Conservation (phyloP, 92 coral and sea anemone genomes). For the Meandrina meandrites region DNA sequence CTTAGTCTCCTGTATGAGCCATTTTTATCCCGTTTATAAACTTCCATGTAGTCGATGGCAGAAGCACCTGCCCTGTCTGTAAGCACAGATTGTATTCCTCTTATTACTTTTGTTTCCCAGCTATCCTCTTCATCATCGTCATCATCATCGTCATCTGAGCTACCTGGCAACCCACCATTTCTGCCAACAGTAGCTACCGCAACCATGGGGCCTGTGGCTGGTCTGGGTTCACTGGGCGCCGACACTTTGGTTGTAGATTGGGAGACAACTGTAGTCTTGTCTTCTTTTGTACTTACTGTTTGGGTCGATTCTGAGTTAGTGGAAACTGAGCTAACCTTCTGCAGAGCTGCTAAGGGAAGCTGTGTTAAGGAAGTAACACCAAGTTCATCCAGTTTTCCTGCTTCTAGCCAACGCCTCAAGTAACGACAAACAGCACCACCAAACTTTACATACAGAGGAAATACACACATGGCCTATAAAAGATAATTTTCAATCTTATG, state of each 20-base stretch:
- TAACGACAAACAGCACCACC: conserved; percentile 93
- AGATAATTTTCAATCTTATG: not conserved
- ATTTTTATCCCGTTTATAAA: conserved; percentile 47
- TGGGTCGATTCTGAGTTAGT: conserved; percentile 2
- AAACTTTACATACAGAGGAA: conserved; percentile 88
- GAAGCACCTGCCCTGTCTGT: conserved; percentile 22
- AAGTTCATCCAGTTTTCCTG: conserved; percentile 53
- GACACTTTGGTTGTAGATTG: not conserved
- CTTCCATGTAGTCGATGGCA: conserved; percentile 31
- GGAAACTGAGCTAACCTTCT: not conserved
- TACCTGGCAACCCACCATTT: not conserved
- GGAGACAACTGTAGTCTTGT: not conserved
- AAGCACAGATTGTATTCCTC: conserved; percentile 35
- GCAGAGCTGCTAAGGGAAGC: conserved; percentile 14
- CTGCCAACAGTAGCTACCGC: not conserved
- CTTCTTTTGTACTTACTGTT: not conserved
- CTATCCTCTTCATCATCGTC: conserved; percentile 41
- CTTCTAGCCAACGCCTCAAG: conserved; percentile 92
- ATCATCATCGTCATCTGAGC: conserved; percentile 47
- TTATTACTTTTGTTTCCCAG: conserved; percentile 33
- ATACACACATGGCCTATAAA: conserved; percentile 70
- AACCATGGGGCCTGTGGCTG: not conserved
- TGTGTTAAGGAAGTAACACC: conserved; percentile 12
- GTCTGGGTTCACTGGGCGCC: conserved; percentile 2
- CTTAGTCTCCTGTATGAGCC: conserved; percentile 53